Evolutionary conservation across 1,140 invertebrate genomes (phyloP).

Genomic region (Ectropis grisescens): DNA sequence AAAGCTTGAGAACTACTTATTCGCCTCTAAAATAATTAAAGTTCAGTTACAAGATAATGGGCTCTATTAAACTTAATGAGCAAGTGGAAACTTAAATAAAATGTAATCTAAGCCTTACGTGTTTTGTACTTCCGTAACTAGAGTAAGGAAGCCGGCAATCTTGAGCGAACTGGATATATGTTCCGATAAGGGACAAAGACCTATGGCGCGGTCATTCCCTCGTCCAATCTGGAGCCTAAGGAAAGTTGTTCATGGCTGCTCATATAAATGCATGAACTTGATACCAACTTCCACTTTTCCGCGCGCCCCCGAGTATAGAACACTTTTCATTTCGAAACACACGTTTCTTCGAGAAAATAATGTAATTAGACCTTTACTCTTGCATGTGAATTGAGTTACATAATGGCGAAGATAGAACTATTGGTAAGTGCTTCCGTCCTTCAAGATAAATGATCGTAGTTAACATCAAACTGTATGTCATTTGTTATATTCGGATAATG

Average conservation of each 20-base stretch:
- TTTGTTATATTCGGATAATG: conserved; percentile 9
- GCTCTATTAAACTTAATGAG: too few relatives aligned
- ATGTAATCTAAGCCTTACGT: too few relatives aligned
- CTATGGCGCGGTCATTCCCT: conserved; percentile 55
- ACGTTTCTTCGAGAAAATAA: conserved; percentile 27
- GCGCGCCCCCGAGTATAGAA: conserved; percentile 27
- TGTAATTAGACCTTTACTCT: conserved; percentile 24
- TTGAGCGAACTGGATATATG: conserved; percentile 42
- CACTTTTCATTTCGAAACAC: conserved; percentile 47
- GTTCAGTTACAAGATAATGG: too few relatives aligned
- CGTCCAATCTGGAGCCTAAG: conserved; percentile 38
- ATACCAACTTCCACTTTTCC: conserved; percentile 58
- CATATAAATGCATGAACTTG: conserved; percentile 65
- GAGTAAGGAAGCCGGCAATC: too few relatives aligned
- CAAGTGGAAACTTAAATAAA: too few relatives aligned
- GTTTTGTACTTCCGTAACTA: too few relatives aligned
- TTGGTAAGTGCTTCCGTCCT: conserved; percentile 50
- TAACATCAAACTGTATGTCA: not conserved
- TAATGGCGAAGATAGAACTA: conserved; percentile 42
- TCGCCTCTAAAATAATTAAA: too few relatives aligned
- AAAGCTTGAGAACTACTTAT: too few relatives aligned
- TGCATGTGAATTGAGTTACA: conserved; percentile 1
- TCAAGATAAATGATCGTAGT: too few relatives aligned
- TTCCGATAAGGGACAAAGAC: conserved; percentile 62
- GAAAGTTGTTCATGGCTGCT: conserved; percentile 47